Conservation (phyloP, 1,140 invertebrate genomes). For the Drosophila takahashii region DNA sequence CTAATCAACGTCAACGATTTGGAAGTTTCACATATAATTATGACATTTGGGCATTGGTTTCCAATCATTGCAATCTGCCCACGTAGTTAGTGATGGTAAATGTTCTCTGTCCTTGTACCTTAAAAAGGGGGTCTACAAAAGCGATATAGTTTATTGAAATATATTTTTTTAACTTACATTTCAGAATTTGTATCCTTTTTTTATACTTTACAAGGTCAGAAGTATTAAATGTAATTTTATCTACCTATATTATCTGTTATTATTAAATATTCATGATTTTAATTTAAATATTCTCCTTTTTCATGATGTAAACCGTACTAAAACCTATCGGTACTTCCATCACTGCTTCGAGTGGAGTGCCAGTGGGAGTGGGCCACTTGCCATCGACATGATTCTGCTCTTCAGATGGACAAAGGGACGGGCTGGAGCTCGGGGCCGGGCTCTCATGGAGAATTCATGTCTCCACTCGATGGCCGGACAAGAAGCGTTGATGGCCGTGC, state of each 20-base stretch:
- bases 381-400: conserved; percentile 43
- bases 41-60: conserved; percentile 44
- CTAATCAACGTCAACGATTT: conserved; percentile 45
- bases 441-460: conserved; percentile 45
- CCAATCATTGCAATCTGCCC: conserved; percentile 12
- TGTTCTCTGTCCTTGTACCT: neutral
- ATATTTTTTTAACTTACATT: no score
- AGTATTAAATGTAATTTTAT: no score
- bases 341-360: neutral
- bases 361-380: conserved; percentile 12
- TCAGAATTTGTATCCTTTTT: no score
- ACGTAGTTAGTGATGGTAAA: neutral
- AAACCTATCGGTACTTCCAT: neutral
- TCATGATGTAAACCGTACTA: neutral
- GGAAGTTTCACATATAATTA: conserved; percentile 44
- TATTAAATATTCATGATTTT: no score
- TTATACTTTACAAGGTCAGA: no score
- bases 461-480: conserved; percentile 39
- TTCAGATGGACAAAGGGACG: conserved; percentile 18
- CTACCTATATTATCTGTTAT: no score
- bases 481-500: conserved; percentile 19
- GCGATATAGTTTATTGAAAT: no score
- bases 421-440: conserved; percentile 1
- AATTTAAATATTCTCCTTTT: no score
- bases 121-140: no score